Evolutionary conservation across 2,797 vertebrate genomes (phyloP), one percentile per base, ranked within the genome.

Genomic region (Smutsia temminckii): DNA sequence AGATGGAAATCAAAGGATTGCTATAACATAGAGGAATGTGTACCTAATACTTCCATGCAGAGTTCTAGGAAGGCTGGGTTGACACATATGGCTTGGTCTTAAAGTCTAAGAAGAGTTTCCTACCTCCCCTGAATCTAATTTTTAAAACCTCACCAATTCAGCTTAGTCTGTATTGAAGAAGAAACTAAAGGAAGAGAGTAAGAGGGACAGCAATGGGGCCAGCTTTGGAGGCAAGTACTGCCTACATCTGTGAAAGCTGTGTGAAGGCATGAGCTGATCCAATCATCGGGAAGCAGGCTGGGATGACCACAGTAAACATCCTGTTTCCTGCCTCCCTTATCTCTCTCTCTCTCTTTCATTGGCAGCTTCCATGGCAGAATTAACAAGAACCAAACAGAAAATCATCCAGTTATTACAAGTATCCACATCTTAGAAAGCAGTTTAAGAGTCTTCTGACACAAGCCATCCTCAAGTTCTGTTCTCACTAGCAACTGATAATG

Each of bases 1-100:
- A 32, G 9, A 17, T 13, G 14, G 32, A 29, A 85, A 66, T 42
- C 17, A 34, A 32, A 75, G 34, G 59, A 42, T 8, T 25, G 27
- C 2, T 34, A 17, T 32, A 5, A 37, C 9, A 17, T 10, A 25
- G 25, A 77, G 2, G 17, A 25, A 0, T 6, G 1, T 3, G 4
- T 46, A 16, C 2, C 4, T 13, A 9, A 1, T 40, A 5, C 10
- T 9, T 11, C 27, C 1, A 2, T 21, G 53, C 8, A 46, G 23
- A 11, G 20, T 46, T n/a, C 40, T 18, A 2, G 16, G 5, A 34
- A 34, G 42, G 7, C 14, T 14, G 8, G 9, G 2, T 9, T 42
- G 46, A 37, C 37, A 37, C 2, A 25, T 25, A 12, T 2, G 9
- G 8, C 23, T 84, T 29, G 6, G 29, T 53, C 25, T 61, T 32